phyloP scores from a whole-genome alignment of 2,797 vertebrate species.

The Coccyzus lansbergi region DNA sequence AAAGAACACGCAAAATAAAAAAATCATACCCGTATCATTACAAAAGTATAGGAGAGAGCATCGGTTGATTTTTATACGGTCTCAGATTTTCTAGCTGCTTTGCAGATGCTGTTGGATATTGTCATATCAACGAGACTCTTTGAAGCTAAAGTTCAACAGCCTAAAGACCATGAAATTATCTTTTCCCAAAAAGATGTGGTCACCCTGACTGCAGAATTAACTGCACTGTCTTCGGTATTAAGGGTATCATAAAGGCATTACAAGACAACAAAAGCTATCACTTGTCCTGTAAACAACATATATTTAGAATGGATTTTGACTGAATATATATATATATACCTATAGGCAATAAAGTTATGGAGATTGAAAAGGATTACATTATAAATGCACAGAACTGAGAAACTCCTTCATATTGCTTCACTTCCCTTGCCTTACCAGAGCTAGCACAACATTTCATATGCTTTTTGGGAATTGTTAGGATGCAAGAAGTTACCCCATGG shows the following conservation, averaged over 20 bases:
- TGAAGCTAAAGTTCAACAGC: slow-evolving; percentile 51
- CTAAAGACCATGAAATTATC: slow-evolving; percentile 67
- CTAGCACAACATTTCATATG: background rate
- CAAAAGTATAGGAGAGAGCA: background rate
- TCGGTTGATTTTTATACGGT: background rate
- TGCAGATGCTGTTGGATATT: slow-evolving; percentile 39
- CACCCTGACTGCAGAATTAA: slow-evolving; percentile 26
- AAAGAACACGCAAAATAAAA: background rate
- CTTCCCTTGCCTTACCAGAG: background rate
- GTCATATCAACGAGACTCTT: slow-evolving; percentile 59
- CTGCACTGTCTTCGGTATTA: background rate
- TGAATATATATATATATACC: background rate
- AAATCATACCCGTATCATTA: slow-evolving; percentile 26
- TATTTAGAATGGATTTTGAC: background rate
- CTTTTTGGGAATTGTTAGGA: background rate
- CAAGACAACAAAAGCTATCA: background rate
- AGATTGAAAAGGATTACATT: background rate
- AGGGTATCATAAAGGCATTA: background rate
- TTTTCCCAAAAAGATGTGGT: slow-evolving; percentile 42
- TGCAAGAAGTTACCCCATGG: background rate
- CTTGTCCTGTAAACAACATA: slow-evolving; percentile 1
- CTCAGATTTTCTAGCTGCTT: slow-evolving; percentile 69
- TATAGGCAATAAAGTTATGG: background rate
- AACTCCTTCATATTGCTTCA: background rate
- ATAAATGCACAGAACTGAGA: background rate